Percentiles rank a stretch among this genome's conserved stretches.
phyloP scores from a whole-genome alignment of 2,888 invertebrate genomes.

The Phalera bucephala region DNA sequence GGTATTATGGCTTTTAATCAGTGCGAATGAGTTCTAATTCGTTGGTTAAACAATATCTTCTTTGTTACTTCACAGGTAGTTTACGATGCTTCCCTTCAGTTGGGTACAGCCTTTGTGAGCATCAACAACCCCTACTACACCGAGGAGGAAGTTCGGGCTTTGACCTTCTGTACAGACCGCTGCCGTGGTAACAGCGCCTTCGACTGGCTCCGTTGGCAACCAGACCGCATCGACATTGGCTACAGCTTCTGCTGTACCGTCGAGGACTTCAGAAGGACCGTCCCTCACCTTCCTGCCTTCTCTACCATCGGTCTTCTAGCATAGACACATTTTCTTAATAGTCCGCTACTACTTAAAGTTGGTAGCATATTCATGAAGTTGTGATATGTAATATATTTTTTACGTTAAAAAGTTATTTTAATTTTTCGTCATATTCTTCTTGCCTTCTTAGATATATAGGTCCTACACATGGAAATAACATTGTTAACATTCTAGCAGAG shows the following conservation, averaged over 20 bases:
- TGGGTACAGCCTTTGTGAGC: slow-evolving; percentile 83
- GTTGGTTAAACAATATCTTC: too few relatives aligned
- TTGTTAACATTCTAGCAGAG: too few relatives aligned
- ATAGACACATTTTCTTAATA: background rate
- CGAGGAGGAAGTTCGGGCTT: slow-evolving; percentile 51
- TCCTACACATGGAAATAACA: too few relatives aligned
- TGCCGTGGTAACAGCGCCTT: slow-evolving; percentile 82
- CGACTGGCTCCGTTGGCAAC: slow-evolving; percentile 83
- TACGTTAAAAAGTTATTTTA: too few relatives aligned
- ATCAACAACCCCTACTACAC: slow-evolving; percentile 85
- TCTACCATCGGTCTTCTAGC: slow-evolving; percentile 63
- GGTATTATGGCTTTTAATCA: too few relatives aligned
- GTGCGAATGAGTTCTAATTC: too few relatives aligned
- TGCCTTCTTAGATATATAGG: too few relatives aligned
- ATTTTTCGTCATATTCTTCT: too few relatives aligned
- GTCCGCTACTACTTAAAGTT: too few relatives aligned
- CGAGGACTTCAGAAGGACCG: slow-evolving; percentile 76
- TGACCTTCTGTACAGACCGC: slow-evolving; percentile 78
- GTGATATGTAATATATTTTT: too few relatives aligned
- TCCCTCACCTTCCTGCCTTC: slow-evolving; percentile 81
- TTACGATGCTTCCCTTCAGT: slow-evolving; percentile 70
- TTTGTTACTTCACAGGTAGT: slow-evolving; percentile 69
- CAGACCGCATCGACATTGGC: slow-evolving; percentile 75
- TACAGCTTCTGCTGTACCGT: slow-evolving; percentile 85
- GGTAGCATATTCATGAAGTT: too few relatives aligned